Percentiles rank a stretch among this genome's conserved stretches.
phyloP scores from a whole-genome alignment of 2,888 invertebrate genomes.

The Lasioglossum oenotherae region DNA sequence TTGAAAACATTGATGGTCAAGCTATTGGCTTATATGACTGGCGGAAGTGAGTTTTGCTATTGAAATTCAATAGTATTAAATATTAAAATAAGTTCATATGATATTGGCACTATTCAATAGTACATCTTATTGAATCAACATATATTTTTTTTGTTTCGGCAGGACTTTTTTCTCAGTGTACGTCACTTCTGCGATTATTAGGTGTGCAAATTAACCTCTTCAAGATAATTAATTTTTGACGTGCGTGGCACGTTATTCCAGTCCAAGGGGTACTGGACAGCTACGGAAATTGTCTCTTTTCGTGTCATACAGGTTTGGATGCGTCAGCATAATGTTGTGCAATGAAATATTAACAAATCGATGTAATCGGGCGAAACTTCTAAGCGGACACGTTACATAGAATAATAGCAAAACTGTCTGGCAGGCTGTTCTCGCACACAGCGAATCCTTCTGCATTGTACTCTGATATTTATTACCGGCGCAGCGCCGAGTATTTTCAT shows the following conservation, averaged over 20 bases:
- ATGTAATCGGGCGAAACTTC: neutral
- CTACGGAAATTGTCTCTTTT: neutral
- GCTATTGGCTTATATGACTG: too few relatives aligned
- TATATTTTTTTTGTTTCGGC: too few relatives aligned
- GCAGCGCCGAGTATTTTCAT: constrained; percentile 36
- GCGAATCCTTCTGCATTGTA: constrained; percentile 7
- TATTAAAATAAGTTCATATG: too few relatives aligned
- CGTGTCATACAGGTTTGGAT: neutral
- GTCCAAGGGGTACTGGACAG: too few relatives aligned
- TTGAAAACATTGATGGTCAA: too few relatives aligned
- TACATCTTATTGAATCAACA: too few relatives aligned
- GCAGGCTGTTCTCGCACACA: neutral
- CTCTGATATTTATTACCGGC: constrained; percentile 49
- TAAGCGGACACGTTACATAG: neutral
- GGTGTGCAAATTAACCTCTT: neutral
- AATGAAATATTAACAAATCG: neutral
- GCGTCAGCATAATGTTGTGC: neutral
- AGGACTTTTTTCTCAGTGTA: too few relatives aligned
- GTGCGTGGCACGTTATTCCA: too few relatives aligned
- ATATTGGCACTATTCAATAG: too few relatives aligned
- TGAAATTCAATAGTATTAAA: too few relatives aligned
- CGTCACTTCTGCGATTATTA: neutral
- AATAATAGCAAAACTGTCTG: neutral
- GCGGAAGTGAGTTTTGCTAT: too few relatives aligned
- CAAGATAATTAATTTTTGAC: too few relatives aligned